These are phyloP conservation scores for Coracopsis vasa DNA, from an alignment of 2,113 vertebrate genomes.

Conservation along the genomic window DNA sequence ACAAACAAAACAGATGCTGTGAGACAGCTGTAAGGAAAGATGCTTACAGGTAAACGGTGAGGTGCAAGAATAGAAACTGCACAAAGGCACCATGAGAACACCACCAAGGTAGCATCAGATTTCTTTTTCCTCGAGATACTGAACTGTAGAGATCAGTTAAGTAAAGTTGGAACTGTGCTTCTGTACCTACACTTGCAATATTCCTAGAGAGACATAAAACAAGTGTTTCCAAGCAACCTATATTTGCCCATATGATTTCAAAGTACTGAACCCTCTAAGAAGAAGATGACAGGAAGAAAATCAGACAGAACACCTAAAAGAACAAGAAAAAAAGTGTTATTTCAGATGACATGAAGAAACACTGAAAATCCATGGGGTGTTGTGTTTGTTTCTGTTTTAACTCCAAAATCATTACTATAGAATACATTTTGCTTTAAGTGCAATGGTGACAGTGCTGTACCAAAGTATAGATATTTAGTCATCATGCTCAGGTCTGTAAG, in stretches of 20 bases:
- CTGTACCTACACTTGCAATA: neutral
- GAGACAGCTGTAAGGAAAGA: neutral
- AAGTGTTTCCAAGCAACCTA: neutral
- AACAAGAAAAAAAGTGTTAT: neutral
- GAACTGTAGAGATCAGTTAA: neutral
- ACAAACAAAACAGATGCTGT: neutral
- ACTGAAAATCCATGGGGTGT: neutral
- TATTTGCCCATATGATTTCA: neutral
- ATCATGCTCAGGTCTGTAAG: neutral
- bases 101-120: neutral
- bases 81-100: neutral
- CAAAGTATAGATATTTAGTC: neutral
- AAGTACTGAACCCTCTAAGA: neutral
- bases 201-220: neutral
- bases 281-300: neutral
- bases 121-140: neutral
- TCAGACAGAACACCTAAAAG: neutral
- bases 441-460: neutral
- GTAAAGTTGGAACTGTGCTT: neutral
- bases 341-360: neutral
- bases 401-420: neutral
- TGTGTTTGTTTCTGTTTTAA: neutral
- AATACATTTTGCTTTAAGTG: neutral
- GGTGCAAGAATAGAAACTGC: accelerated
- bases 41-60: neutral